Evolutionary conservation across 2,888 invertebrate species (phyloP), one percentile per base, ranked within the genome.

Genomic region (Drosophila antonietae): DNA sequence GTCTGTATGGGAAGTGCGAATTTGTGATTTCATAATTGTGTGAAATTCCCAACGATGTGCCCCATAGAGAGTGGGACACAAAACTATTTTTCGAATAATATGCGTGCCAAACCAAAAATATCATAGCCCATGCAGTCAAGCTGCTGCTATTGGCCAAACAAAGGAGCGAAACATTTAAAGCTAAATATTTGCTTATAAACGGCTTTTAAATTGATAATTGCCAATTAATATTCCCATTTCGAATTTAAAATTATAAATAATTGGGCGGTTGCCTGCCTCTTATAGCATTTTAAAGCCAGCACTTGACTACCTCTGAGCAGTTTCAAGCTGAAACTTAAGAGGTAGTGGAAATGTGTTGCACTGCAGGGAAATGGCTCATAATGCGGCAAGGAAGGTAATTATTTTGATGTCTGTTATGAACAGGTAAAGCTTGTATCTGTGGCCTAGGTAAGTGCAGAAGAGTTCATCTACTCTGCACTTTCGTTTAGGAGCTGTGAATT

Each of bases 1-100:
- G 23, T 51, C 57, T 18, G 60, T 51, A 51, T 15, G 44, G 76
- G 56, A 67, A 37, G 63, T 49, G 12, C 5, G 14, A 47, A 67
- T 63, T 72, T 61, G 28, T 43, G 53, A 60, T 53, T 39, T 9
- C 46, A 51, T 69, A 78, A 78, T 76, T 74, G 78, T 31, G 60
- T 18, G 28, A 31, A 56, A 47, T 37, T 49, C 9, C 14, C 9
- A 23, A 35, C 57, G 28, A 28, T 49, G 39, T 12, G 14, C 20
- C 20, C 20, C 15, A n/a, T 12, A 6, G 15, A 28, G 15, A 9
- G 23, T 2, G 15, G 14, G 4, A 20, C n/a, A 49, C 33, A 28
- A 49, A 37, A 20, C 10, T 20, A 64, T 66, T 39, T 23, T 23
- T 20, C 23, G 7, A 23, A 46, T 46, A n/a, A 46, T 46, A 23